phyloP scores from a whole-genome alignment of 2,888 invertebrate species.

The Piscicola geometra region DNA sequence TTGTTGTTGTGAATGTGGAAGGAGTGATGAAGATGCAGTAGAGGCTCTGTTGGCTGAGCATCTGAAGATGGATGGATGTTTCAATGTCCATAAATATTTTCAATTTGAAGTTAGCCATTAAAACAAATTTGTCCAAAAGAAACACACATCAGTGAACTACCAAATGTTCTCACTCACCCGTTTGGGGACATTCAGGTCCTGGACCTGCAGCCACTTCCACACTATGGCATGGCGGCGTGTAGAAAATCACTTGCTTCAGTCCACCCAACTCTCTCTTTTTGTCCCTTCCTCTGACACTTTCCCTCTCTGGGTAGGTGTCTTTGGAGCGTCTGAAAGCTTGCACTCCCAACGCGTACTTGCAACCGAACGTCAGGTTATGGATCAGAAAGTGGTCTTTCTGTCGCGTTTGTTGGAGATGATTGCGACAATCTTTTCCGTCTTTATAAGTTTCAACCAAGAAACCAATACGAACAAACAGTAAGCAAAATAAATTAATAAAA shows the following conservation, averaged over 20 bases:
- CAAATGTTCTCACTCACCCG: no score
- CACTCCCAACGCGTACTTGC: conserved; percentile 47
- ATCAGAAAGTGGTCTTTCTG: conserved; percentile 46
- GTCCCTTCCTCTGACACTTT: background rate
- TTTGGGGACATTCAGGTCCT: conserved; percentile 45
- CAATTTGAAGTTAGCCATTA: no score
- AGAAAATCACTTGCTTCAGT: conserved; percentile 39
- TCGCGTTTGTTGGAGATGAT: background rate
- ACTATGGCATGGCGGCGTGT: conserved; percentile 44
- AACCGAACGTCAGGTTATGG: conserved; percentile 48
- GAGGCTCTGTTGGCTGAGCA: conserved; percentile 40
- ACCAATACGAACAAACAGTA: no score
- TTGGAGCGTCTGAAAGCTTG: conserved; percentile 42
- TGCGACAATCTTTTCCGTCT: no score
- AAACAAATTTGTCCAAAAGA: no score
- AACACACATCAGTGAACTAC: no score
- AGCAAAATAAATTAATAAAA: no score
- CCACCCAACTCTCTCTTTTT: conserved; percentile 42
- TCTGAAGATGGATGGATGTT: no score
- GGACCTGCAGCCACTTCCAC: conserved; percentile 41
- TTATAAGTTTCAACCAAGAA: no score
- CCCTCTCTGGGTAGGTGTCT: background rate
- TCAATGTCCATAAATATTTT: no score
- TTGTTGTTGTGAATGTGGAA: conserved; percentile 39
- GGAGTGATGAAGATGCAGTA: conserved; percentile 41